Base-by-base conservation (phyloP, 2,113 vertebrate genomes). In the Cyanoderma ruficeps region DNA sequence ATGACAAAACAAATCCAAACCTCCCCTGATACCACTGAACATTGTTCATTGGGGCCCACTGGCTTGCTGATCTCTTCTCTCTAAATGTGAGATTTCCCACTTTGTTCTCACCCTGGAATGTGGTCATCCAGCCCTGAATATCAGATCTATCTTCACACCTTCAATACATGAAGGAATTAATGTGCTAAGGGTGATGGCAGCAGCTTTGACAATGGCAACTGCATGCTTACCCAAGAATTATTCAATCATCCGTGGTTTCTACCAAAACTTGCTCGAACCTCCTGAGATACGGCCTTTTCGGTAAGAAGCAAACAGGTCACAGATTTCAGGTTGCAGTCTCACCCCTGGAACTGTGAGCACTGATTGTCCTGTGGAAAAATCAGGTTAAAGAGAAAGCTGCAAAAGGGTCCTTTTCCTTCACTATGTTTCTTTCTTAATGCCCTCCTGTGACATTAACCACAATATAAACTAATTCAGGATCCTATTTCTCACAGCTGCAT, bases 311-410 rank as follows among this genome's bases (percentile, higher is more conserved):
- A 98, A 98, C 55, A 98, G 96, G 93, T 99, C 98, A 95, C 98
- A 98, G 77, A 97, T 97, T 97, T 99, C 99, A 27, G 98, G 97
- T 94, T 99, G 98, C 86, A 99, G 95, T 67, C 91, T 96, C 75
- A 99, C 96, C 42, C 98, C 98, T 13, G 99, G 98, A 83, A 99
- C 98, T 68, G 98, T 98, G 89, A 99, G 98, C 95, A 99, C 96
- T 68, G 99, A 99, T 89, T 98, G 97, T 6, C 97, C 99, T 99
- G 96, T 57, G 57, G 93, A 94, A 78, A 89, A 90, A 92, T 42
- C 59, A 78, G 82, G 23, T 59, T 77, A 94, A 90, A 93, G 76
- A 94, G 69, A 94, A 90, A 89, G 93, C 33, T 85, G 60, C 24
- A 81, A 64, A 90, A 52, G 4, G 25, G 52, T 59, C 27, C 42